phyloP scores from a whole-genome alignment of 1,140 invertebrate species.

The Diabrotica undecimpunctata region DNA sequence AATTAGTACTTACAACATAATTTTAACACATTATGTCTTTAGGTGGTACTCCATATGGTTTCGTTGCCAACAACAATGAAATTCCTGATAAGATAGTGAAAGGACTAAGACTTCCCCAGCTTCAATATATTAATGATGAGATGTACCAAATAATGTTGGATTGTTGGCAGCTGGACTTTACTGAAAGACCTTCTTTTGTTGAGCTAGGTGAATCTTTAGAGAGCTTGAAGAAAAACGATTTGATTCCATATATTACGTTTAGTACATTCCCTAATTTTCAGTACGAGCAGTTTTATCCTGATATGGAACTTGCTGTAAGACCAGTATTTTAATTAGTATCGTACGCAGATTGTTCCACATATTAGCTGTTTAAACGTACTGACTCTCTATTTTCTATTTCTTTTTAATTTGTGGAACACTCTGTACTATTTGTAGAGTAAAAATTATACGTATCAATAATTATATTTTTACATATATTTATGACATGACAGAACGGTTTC shows the following conservation, averaged over 20 bases:
- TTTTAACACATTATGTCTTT: conserved; percentile 15
- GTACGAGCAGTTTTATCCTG: conserved; percentile 43
- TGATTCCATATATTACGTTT: conserved; percentile 33
- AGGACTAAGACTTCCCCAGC: conserved; percentile 68
- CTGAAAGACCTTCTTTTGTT: conserved; percentile 70
- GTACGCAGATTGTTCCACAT: too few relatives aligned
- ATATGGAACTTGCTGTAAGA: conserved; percentile 38
- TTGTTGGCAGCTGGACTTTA: conserved; percentile 79
- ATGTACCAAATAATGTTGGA: conserved; percentile 78
- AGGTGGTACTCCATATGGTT: conserved; percentile 73
- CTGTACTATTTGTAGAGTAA: too few relatives aligned
- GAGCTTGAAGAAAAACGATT: conserved; percentile 30
- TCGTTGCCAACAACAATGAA: conserved; percentile 63
- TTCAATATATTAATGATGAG: conserved; percentile 68
- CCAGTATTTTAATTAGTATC: conserved; percentile 29
- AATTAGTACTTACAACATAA: too few relatives aligned
- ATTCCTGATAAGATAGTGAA: conserved; percentile 63
- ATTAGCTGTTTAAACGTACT: too few relatives aligned
- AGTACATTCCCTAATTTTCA: conserved; percentile 39
- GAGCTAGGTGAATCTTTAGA: conserved; percentile 52
- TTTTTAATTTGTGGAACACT: too few relatives aligned
- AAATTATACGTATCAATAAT: too few relatives aligned
- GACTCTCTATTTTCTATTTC: too few relatives aligned
- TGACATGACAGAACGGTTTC: too few relatives aligned
- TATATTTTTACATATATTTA: too few relatives aligned